phyloP scores from a whole-genome alignment of 2,797 vertebrate species.

The Myotis pilosus region DNA sequence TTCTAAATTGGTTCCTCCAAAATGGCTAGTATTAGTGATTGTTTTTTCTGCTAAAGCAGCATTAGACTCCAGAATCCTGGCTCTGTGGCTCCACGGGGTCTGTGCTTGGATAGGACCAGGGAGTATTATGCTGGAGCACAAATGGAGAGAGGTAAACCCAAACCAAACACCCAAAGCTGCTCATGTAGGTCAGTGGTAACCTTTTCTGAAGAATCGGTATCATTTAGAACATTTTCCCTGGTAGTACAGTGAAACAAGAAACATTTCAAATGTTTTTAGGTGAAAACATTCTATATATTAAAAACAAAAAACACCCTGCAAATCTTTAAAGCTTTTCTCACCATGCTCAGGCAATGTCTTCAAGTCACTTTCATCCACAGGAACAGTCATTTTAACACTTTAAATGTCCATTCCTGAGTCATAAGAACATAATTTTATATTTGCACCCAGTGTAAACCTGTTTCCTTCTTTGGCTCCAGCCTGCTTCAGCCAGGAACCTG shows the following conservation, averaged over 20 bases:
- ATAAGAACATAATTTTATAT: neutral
- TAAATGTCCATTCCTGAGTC: neutral
- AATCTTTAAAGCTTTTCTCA: neutral
- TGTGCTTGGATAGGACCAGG: neutral
- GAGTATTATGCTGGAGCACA: neutral
- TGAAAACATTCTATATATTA: neutral
- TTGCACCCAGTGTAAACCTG: neutral
- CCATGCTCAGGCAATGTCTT: neutral
- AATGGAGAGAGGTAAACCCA: neutral
- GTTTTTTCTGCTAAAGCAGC: neutral
- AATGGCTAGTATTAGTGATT: neutral
- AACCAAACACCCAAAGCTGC: neutral
- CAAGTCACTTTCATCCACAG: neutral
- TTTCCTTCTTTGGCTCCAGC: neutral
- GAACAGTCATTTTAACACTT: neutral
- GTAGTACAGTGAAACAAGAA: conserved; percentile 5
- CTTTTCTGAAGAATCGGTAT: neutral
- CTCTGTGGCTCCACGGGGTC: neutral
- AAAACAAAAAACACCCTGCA: neutral
- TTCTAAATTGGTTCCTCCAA: neutral
- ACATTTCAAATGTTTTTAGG: neutral
- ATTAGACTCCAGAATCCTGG: neutral
- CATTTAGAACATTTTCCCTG: neutral
- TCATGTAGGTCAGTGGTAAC: neutral
- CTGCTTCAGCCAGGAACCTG: neutral